Evolutionary conservation across 1,140 invertebrate species (phyloP), one percentile per base, ranked within the genome.

Genomic region (Parasteatoda tepidariorum): DNA sequence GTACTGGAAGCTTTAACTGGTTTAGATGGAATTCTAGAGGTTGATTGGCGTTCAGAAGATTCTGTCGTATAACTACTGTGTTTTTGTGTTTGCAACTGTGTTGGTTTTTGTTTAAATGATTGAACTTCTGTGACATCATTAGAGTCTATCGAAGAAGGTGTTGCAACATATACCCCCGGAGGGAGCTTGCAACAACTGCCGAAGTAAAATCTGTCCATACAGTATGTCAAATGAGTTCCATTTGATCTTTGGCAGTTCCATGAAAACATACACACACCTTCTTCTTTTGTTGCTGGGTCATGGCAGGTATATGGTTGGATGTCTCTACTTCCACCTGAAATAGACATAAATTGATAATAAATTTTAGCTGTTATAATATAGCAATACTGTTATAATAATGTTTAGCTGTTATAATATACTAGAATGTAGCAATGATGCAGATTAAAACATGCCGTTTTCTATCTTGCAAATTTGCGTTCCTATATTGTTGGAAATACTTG

Each of bases 261-360:
- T 73, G 95, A 95, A 88, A 98, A 97, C 96, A 98, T 98, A 87
- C 96, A 98, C 9, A 95, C 91, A 9, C 96, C 96, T 31, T 74
- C 67, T 62, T 83, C 84, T 31, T 83, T 66, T 7, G 84, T 75
- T 0, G 18, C 61, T 38, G 73, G 67, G 30, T 82, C 61, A 31
- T 73, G 66, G 55, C 84, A 85, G n/a, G 84, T 66, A 48, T 79
- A 68, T 2, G 83, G 83, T 24, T 81, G 74, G 59, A 86, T 87
- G 5, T 61, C 78, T 71, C 78, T 70, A n/a, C 48, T n/a, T n/a
- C 73, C 59, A 31, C 62, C 62, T 48, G 38, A 48, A 48, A 48
- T 2, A 48, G 38, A 48, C 9, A 48, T 48, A 48, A n/a, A n/a
- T n/a, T n/a, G n/a, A n/a, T n/a, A n/a, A n/a, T n/a, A n/a, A n/a